Evolutionary conservation across 2,797 vertebrate species (phyloP).

Genomic region (Cottoperca gobio): DNA sequence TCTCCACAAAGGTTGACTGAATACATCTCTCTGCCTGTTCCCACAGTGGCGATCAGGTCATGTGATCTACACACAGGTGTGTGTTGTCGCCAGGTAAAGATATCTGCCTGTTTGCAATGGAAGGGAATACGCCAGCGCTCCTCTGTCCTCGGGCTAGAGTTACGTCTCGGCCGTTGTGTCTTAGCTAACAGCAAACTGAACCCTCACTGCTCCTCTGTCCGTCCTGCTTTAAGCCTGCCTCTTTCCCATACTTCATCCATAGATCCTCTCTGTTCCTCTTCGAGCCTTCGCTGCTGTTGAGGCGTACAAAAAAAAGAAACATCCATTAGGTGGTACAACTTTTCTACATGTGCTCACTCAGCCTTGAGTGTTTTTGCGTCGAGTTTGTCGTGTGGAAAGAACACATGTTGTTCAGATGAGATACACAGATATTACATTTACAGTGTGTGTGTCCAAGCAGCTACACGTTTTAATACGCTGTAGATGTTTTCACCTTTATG

Average conservation of each 20-base stretch:
- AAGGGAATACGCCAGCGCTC: conserved; percentile 49
- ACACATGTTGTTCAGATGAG: not conserved
- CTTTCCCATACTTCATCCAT: conserved; percentile 8
- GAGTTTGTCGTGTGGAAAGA: not conserved
- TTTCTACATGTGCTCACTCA: not conserved
- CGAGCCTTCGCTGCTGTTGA: conserved; percentile 3
- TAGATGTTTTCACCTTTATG: not conserved
- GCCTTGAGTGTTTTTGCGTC: not conserved
- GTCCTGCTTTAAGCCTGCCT: not conserved
- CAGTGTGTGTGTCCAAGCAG: not conserved
- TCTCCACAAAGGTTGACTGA: conserved; percentile 1
- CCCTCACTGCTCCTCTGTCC: conserved; percentile 36
- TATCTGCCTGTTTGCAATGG: conserved; percentile 50
- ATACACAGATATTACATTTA: not conserved
- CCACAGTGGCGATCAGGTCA: conserved; percentile 50
- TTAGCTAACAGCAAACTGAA: conserved; percentile 55
- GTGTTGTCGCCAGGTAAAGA: conserved; percentile 62
- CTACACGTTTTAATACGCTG: not conserved
- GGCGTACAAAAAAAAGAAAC: conserved; percentile 19
- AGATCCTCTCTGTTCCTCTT: conserved; percentile 17
- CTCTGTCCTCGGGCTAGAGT: conserved; percentile 49
- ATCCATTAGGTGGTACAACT: not conserved
- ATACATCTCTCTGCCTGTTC: conserved; percentile 29
- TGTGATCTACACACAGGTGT: conserved; percentile 60
- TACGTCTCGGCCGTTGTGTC: conserved; percentile 45